phyloP scores from a whole-genome alignment of 2,797 vertebrate species.

The Myotis daubentonii region DNA sequence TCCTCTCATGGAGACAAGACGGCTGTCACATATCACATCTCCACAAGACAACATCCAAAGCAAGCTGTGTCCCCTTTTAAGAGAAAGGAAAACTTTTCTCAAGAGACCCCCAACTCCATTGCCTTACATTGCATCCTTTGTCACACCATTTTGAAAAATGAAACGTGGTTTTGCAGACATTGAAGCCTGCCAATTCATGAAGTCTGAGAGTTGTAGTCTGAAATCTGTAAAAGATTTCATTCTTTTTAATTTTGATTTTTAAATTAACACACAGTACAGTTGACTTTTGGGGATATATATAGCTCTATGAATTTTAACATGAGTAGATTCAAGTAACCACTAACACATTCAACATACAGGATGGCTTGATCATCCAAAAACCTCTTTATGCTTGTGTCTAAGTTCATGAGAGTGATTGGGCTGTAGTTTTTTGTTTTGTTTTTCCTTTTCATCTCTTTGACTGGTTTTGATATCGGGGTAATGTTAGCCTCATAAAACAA shows the following conservation, averaged over 20 bases:
- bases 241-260: neutral
- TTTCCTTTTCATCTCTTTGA: neutral
- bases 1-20: neutral
- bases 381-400: neutral
- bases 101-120: neutral
- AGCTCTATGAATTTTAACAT: neutral
- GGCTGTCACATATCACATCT: too few species aligned
- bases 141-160: neutral
- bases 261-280: neutral
- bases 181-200: neutral
- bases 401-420: neutral
- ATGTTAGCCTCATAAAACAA: slow-evolving; percentile 21
- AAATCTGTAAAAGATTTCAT: neutral
- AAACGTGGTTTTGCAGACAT: neutral
- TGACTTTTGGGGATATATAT: neutral
- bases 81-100: neutral
- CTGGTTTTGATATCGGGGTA: neutral
- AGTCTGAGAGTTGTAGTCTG: neutral
- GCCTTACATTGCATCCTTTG: neutral
- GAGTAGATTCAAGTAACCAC: neutral
- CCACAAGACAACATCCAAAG: neutral
- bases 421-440: neutral
- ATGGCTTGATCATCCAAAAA: neutral
- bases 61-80: neutral
- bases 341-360: neutral